phyloP scores from a whole-genome alignment of 1,140 invertebrate species.

The Pogonus chalceus region DNA sequence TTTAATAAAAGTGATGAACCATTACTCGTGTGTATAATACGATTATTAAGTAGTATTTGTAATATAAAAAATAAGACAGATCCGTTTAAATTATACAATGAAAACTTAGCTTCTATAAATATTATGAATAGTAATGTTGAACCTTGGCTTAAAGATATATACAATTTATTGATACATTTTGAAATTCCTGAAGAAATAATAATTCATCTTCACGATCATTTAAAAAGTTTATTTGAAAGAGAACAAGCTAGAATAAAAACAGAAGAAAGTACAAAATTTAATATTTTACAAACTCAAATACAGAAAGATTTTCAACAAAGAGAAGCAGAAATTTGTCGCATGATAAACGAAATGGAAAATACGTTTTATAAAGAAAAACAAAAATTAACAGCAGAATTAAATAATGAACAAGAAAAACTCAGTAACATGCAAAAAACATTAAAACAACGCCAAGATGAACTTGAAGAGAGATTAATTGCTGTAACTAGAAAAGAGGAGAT shows the following conservation, averaged over 20 bases:
- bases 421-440: conserved; percentile 15
- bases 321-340: conserved; percentile 6
- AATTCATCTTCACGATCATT: background rate
- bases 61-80: background rate
- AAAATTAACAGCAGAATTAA: conserved; percentile 15
- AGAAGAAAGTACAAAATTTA: conserved; percentile 4
- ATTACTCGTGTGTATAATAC: conserved; percentile 11
- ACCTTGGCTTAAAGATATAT: background rate
- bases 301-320: background rate
- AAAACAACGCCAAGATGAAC: conserved; percentile 4
- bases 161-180: background rate
- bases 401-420: conserved; percentile 12
- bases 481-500: conserved; percentile 3
- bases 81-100: background rate
- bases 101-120: background rate
- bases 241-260: background rate
- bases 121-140: too few species aligned
- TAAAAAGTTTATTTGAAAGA: background rate
- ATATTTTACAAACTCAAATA: background rate
- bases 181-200: background rate
- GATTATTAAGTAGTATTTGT: background rate
- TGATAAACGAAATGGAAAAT: conserved; percentile 10
- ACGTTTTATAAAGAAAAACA: conserved; percentile 14
- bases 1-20: conserved; percentile 7
- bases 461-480: background rate